Percentiles rank a stretch among this genome's conserved stretches.
phyloP scores from a whole-genome alignment of 2,113 vertebrate species.

The Gallinago media region DNA sequence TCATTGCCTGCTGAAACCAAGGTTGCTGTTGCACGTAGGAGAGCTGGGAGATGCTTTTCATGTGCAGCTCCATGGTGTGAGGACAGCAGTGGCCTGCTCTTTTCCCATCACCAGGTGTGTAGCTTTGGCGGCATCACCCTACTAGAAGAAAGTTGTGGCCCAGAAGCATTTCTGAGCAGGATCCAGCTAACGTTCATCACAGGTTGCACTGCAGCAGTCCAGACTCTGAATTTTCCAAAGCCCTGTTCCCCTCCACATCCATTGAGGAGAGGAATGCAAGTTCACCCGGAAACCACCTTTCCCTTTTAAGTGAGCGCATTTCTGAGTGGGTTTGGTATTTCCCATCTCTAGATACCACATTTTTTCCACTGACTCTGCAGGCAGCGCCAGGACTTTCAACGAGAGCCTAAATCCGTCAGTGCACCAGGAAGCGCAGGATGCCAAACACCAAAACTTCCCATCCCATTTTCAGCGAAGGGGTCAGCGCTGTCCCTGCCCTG shows the following conservation, averaged over 20 bases:
- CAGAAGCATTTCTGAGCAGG: neutral
- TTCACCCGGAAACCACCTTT: conserved; percentile 55
- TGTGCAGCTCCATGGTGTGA: neutral
- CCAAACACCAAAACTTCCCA: conserved; percentile 19
- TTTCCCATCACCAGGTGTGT: neutral
- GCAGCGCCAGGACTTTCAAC: conserved; percentile 11
- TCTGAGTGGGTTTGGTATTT: conserved; percentile 44
- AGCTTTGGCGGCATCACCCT: neutral
- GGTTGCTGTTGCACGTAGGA: neutral
- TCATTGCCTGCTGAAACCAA: neutral
- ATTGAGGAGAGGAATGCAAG: neutral
- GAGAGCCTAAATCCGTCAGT: conserved; percentile 40
- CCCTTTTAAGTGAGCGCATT: conserved; percentile 5
- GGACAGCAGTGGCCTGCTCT: neutral
- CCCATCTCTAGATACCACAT: conserved; percentile 41
- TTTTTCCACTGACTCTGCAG: conserved; percentile 49
- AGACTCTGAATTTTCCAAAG: neutral
- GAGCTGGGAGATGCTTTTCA: neutral
- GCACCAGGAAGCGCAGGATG: conserved; percentile 40
- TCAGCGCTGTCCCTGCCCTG: conserved; percentile 25
- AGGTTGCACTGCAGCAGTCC: neutral
- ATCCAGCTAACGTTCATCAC: accelerated
- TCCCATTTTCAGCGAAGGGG: conserved; percentile 15
- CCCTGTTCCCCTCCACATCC: neutral
- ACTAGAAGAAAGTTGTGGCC: neutral